Evolutionary conservation across 2,113 vertebrate genomes (phyloP).

Genomic region (Herpailurus yagouaroundi): DNA sequence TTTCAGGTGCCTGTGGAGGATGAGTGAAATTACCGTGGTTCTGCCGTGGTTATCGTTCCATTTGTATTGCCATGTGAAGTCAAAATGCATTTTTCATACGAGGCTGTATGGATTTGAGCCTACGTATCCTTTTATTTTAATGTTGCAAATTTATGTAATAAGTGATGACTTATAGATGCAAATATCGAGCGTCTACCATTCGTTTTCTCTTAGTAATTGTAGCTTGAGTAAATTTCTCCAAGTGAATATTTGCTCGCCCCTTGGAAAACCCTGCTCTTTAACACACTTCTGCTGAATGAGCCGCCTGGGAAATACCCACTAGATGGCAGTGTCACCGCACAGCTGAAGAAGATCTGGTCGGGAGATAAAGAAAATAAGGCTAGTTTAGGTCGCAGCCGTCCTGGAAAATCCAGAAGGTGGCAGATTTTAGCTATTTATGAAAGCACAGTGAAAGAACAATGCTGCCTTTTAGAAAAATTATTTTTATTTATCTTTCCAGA

Average conservation of each 20-base stretch:
- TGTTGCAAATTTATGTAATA: conserved; percentile 17
- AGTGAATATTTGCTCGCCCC: conserved; percentile 13
- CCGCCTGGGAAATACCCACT: conserved; percentile 64
- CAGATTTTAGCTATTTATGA: conserved; percentile 84
- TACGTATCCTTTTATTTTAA: neutral
- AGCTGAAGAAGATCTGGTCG: neutral
- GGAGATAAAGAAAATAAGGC: neutral
- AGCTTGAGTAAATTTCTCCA: conserved; percentile 41
- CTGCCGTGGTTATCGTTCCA: neutral
- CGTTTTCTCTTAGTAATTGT: neutral
- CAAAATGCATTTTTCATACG: neutral
- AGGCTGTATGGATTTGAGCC: neutral
- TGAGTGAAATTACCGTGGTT: neutral
- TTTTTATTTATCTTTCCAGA: conserved; percentile 83
- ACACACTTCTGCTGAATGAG: accelerated
- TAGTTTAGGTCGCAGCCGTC: accelerated
- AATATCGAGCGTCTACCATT: neutral
- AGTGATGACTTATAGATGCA: neutral
- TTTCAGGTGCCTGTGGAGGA: neutral
- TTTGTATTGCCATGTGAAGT: neutral
- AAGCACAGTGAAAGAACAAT: neutral
- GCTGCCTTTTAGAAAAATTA: conserved; percentile 69
- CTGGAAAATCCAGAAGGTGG: conserved; percentile 82
- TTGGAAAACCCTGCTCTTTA: neutral
- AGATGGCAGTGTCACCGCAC: conserved; percentile 85